phyloP scores from a whole-genome alignment of 1,140 invertebrate genomes.

The Drosophila novamexicana region DNA sequence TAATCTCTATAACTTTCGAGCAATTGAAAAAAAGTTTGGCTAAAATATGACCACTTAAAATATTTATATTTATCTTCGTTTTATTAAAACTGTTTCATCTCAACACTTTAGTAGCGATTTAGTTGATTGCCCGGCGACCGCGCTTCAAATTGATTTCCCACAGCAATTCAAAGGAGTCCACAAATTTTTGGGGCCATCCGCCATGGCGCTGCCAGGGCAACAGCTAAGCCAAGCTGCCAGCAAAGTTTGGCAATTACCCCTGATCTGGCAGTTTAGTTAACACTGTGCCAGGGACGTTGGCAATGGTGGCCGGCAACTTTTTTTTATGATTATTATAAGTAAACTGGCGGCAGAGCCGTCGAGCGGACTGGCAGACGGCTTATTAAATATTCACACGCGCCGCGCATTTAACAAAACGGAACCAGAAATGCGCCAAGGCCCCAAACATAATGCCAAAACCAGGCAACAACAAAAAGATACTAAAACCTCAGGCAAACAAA shows the following conservation, averaged over 20 bases:
- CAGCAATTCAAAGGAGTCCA: conserved; percentile 56
- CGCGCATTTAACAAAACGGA: conserved; percentile 81
- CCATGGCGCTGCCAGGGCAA: conserved; percentile 29
- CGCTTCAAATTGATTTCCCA: conserved; percentile 76
- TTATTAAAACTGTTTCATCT: conserved; percentile 27
- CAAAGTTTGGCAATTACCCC: conserved; percentile 80
- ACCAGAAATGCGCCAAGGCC: conserved; percentile 45
- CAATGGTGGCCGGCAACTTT: conserved; percentile 69
- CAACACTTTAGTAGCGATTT: conserved; percentile 58
- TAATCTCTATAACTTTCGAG: conserved; percentile 25
- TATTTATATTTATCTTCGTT: conserved; percentile 1
- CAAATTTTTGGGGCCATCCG: conserved; percentile 39
- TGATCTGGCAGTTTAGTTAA: conserved; percentile 72
- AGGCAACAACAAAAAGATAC: conserved; percentile 15
- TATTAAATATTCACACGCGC: conserved; percentile 84
- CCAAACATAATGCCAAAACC: conserved; percentile 60
- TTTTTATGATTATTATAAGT: conserved; percentile 81
- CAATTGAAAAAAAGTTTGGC: not conserved
- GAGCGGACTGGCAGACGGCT: conserved; percentile 56
- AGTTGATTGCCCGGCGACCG: conserved; percentile 65
- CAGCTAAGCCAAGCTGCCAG: conserved; percentile 68
- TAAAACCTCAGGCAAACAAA: conserved; percentile 33
- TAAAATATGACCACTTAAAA: not conserved
- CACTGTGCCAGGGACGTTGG: conserved; percentile 57
- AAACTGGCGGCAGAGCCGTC: conserved; percentile 51